These are phyloP conservation scores for Itoplectis maculator DNA, from an alignment of 2,888 invertebrate species.

Conservation along the genomic window DNA sequence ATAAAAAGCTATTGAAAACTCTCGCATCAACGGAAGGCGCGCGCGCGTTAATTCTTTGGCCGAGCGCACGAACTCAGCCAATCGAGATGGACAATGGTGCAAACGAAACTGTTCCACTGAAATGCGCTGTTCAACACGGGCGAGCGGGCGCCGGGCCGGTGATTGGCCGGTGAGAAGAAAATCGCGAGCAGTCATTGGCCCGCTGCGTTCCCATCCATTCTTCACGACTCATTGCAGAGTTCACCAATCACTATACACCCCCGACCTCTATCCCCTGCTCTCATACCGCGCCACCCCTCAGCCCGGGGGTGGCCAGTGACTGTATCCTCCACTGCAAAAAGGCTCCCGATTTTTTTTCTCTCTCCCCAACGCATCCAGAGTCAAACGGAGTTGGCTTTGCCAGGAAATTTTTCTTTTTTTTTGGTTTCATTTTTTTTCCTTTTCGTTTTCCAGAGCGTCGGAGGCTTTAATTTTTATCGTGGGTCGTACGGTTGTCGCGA, in stretches of 20 bases:
- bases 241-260: background rate
- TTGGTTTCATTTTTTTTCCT: constrained; percentile 14
- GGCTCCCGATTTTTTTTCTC: background rate
- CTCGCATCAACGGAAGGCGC: constrained; percentile 17
- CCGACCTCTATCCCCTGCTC: too few relatives aligned
- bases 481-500: constrained; percentile 68
- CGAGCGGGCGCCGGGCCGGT: background rate
- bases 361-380: background rate
- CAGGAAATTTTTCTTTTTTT: constrained; percentile 13
- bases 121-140: background rate
- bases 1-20: constrained; percentile 16
- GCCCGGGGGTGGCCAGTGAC: background rate
- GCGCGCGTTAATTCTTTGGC: constrained; percentile 8
- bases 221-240: constrained; percentile 14
- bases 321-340: background rate
- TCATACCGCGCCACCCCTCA: too few relatives aligned
- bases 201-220: background rate
- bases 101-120: constrained; percentile 17
- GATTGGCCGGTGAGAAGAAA: background rate
- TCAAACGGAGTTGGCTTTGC: constrained; percentile 10
- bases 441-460: constrained; percentile 53
- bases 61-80: background rate
- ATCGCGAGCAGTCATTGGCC: background rate
- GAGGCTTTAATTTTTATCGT: constrained; percentile 67
- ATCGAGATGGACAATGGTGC: constrained; percentile 19